Evolutionary conservation across 2,888 invertebrate genomes (phyloP), one percentile per base, ranked within the genome.

Genomic region (Hypselothyrea guttata): DNA sequence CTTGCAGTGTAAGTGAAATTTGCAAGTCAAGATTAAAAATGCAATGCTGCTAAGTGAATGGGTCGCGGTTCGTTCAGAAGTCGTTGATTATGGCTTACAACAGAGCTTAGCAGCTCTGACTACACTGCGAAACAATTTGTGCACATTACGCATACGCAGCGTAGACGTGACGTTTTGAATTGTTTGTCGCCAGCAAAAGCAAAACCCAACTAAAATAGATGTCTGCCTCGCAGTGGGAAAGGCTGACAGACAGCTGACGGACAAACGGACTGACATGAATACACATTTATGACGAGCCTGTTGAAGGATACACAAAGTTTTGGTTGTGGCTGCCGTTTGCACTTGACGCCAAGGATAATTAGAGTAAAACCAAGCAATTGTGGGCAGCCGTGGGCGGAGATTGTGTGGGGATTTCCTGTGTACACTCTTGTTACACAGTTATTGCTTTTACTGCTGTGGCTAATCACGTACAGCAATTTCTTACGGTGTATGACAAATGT

Each of bases 311-410:
- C 48, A 55, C 56, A 52, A 34, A 52, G 37, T 54, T 55, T 58
- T 54, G 61, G 45, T 56, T 53, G 61, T 61, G 48, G 40, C 51
- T 52, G 61, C 54, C 56, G 44, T 63, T 55, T 60, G 71, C 75
- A 77, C 84, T 81, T 77, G 61, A 77, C 78, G 67, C 67, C 71
- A 74, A 75, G 59, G 78, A 78, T 77, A 82, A 75, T 84, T 77
- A 67, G 71, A 71, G 67, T 67, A 71, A 55, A 61, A 61, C 71
- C 82, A 67, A 22, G 5, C 71, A 70, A 62, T 81, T 69, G 27
- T 38, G 37, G 30, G 54, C 56, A 37, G 16, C 48, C 34, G 27
- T 12, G 28, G 30, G 30, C n/a, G 34, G 34, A 16, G 40, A 28
- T 2, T 44, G 58, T 16, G 48, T 44, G 58, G 34, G 35, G 27